A percentile compares a stretch with the other conserved stretches of the same genome.
phyloP scores from a whole-genome alignment of 2,797 vertebrate species.

The Phoxinus dragarum region DNA sequence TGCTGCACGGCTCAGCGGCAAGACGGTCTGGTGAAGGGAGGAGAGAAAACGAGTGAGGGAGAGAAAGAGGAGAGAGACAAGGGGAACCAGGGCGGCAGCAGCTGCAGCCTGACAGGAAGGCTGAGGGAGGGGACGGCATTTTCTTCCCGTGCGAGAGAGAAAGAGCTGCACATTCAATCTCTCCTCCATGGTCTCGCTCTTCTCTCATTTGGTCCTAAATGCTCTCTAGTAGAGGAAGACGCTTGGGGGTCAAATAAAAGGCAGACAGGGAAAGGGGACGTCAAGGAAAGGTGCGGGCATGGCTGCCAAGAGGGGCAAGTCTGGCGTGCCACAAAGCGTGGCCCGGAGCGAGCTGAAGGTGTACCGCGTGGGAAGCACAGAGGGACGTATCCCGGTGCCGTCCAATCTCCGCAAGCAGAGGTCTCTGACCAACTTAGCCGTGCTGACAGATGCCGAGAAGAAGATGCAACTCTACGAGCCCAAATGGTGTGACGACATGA shows the following conservation, averaged over 20 bases:
- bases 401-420: conserved; percentile 94
- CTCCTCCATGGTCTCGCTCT: conserved; percentile 22
- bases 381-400: conserved; percentile 82
- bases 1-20: conserved; percentile 80
- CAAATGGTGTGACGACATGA: conserved; percentile 96
- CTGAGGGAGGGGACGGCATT: conserved; percentile 52
- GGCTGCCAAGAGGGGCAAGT: conserved; percentile 85
- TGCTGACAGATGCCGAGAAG: conserved; percentile 95
- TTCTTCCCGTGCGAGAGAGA: conserved; percentile 49
- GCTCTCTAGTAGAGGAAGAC: conserved; percentile 84
- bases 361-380: conserved; percentile 81
- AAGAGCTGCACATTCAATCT: conserved; percentile 46
- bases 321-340: conserved; percentile 81
- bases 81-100: conserved; percentile 79
- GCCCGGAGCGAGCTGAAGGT: conserved; percentile 81
- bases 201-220: conserved; percentile 74
- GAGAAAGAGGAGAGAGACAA: conserved; percentile 68
- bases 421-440: conserved; percentile 95
- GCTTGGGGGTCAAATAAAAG: conserved; percentile 85
- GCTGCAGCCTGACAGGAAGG: conserved; percentile 76
- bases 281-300: conserved; percentile 81
- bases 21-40: conserved; percentile 78
- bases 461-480: conserved; percentile 96
- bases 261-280: conserved; percentile 75
- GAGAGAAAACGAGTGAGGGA: conserved; percentile 61